phyloP scores from a whole-genome alignment of 2,888 invertebrate genomes.

The Tenthredo mesomela region DNA sequence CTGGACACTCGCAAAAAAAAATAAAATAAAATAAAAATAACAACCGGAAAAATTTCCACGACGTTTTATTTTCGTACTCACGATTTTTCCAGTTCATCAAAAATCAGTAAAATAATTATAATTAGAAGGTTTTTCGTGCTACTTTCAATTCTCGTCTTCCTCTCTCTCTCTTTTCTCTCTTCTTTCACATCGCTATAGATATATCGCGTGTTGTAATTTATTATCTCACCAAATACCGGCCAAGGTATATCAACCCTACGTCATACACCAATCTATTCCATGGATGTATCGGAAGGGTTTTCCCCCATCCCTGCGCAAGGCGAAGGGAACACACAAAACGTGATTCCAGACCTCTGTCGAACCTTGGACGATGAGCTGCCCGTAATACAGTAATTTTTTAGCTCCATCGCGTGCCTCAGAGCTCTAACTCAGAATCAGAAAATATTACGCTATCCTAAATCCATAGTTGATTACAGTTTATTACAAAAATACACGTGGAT shows the following conservation, averaged over 20 bases:
- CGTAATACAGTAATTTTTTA: slow-evolving; percentile 55
- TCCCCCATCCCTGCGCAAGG: background rate
- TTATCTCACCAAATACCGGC: background rate
- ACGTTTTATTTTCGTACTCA: background rate
- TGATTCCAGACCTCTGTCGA: slow-evolving; percentile 42
- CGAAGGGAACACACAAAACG: slow-evolving; percentile 14
- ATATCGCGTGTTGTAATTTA: slow-evolving; percentile 38
- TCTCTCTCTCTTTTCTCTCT: background rate
- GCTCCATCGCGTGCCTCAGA: slow-evolving; percentile 60
- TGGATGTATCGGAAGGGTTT: slow-evolving; percentile 12
- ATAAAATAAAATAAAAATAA: background rate
- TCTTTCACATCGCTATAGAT: background rate
- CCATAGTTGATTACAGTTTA: slow-evolving; percentile 63
- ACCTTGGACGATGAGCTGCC: slow-evolving; percentile 28
- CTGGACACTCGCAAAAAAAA: background rate
- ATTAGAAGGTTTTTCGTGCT: background rate
- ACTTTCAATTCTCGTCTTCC: background rate
- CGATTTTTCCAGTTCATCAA: background rate
- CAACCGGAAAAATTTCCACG: background rate
- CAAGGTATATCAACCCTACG: background rate
- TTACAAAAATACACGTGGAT: slow-evolving; percentile 60
- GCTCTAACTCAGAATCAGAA: slow-evolving; percentile 61
- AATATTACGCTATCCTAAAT: slow-evolving; percentile 61
- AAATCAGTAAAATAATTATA: background rate
- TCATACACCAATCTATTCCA: slow-evolving; percentile 27